Evolutionary conservation across 2,797 vertebrate genomes (phyloP).

Genomic region (Mus spretus): DNA sequence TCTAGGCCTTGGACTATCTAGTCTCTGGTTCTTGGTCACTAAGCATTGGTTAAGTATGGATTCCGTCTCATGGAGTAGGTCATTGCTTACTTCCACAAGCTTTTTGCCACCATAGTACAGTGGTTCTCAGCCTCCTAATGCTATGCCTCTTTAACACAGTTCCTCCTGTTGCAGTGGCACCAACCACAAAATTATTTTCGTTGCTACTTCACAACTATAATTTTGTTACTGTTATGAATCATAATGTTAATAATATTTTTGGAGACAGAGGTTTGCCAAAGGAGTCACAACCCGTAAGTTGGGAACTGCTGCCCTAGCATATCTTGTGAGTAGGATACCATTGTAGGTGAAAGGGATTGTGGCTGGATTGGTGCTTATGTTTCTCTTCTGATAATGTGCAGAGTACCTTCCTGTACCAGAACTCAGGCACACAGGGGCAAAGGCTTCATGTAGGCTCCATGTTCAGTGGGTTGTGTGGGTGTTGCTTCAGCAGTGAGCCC

Average conservation of each 20-base stretch:
- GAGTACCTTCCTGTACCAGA: not conserved
- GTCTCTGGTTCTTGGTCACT: not conserved
- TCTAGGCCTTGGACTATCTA: not conserved
- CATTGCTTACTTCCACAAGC: not conserved
- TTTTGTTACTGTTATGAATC: not conserved
- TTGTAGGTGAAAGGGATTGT: not conserved
- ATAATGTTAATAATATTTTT: not conserved
- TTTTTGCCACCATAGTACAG: not conserved
- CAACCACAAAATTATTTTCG: not conserved
- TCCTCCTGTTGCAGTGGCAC: not conserved
- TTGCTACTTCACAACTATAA: not conserved
- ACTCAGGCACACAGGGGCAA: not conserved
- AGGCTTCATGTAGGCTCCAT: not conserved
- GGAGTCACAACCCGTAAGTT: not conserved
- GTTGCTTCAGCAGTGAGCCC: not conserved
- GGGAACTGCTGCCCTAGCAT: not conserved
- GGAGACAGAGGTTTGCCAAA: not conserved
- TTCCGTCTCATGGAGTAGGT: not conserved
- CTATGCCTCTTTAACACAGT: not conserved
- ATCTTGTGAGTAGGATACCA: not conserved
- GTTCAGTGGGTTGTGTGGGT: not conserved
- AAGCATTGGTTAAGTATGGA: not conserved
- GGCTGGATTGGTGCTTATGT: not conserved
- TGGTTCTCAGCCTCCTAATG: not conserved
- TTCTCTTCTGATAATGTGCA: not conserved